Conservation (phyloP, 2,113 vertebrate genomes). For the Reinhardtius hippoglossoides region DNA sequence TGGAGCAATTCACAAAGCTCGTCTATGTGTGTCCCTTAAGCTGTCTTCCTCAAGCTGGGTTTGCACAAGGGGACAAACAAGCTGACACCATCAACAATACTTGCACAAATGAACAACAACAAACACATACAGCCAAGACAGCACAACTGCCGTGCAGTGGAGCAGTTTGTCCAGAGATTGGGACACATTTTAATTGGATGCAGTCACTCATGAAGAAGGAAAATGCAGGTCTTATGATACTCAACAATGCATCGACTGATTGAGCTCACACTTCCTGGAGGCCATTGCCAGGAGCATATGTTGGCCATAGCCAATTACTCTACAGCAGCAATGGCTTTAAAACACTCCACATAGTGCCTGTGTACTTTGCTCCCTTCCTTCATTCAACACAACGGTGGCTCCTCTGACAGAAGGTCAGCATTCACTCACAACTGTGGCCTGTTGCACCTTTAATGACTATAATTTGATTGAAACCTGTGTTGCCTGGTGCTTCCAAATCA, state of each 20-base stretch:
- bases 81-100: constrained; percentile 1
- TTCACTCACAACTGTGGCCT: background rate
- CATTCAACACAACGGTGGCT: background rate
- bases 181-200: constrained; percentile 58
- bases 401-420: background rate
- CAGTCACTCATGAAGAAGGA: constrained; percentile 43
- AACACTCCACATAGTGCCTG: constrained; percentile 17
- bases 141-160: constrained; percentile 16
- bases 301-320: constrained; percentile 62
- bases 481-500: background rate
- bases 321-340: constrained; percentile 21
- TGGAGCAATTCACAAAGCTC: constrained; percentile 30
- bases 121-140: constrained; percentile 7
- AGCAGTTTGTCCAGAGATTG: constrained; percentile 25
- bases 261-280: constrained; percentile 23
- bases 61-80: constrained; percentile 35
- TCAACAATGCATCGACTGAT: constrained; percentile 44
- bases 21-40: constrained; percentile 20
- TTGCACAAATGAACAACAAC: constrained; percentile 8
- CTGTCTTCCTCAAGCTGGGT: constrained; percentile 7
- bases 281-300: constrained; percentile 25
- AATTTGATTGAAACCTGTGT: background rate
- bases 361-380: constrained; percentile 7
- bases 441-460: background rate
- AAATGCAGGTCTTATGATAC: constrained; percentile 42